These are phyloP conservation scores for Eulemur rufifrons DNA, from an alignment of 2,113 vertebrate genomes.

Conservation along the genomic window DNA sequence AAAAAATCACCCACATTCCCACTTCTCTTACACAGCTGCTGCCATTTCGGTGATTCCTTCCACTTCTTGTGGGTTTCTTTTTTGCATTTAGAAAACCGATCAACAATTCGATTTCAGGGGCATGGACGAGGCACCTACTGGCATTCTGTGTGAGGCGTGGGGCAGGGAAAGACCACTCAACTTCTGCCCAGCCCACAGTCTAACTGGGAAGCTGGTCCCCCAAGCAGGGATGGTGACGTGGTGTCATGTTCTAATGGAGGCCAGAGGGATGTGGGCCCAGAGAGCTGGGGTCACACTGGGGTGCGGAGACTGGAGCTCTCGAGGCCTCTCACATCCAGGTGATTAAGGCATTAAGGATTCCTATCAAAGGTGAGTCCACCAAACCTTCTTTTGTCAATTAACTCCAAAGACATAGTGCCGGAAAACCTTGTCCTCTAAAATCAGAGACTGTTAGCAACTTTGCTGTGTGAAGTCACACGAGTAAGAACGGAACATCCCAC, in stretches of 20 bases:
- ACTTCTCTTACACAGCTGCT: background rate
- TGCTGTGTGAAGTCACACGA: background rate
- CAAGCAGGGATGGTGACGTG: background rate
- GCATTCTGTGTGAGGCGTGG: background rate
- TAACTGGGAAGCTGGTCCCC: background rate
- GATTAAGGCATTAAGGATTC: background rate
- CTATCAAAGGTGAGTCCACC: background rate
- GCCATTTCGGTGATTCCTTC: background rate
- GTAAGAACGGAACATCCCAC: background rate
- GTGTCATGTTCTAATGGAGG: background rate
- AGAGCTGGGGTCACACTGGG: background rate
- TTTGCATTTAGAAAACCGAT: background rate
- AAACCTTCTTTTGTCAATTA: background rate
- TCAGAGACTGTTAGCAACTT: background rate
- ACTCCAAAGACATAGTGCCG: background rate
- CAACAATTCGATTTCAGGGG: background rate
- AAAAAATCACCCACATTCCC: background rate
- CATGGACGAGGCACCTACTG: background rate
- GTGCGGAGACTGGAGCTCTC: background rate
- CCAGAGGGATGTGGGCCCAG: background rate
- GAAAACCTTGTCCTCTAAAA: background rate
- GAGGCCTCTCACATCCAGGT: background rate
- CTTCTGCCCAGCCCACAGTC: background rate
- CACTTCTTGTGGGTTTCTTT: background rate
- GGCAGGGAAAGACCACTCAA: background rate